Evolutionary conservation across 64 coral and sea anemone genomes (phyloP), one percentile per base, ranked within the genome.

Genomic region (Pocillopora damicornis): DNA sequence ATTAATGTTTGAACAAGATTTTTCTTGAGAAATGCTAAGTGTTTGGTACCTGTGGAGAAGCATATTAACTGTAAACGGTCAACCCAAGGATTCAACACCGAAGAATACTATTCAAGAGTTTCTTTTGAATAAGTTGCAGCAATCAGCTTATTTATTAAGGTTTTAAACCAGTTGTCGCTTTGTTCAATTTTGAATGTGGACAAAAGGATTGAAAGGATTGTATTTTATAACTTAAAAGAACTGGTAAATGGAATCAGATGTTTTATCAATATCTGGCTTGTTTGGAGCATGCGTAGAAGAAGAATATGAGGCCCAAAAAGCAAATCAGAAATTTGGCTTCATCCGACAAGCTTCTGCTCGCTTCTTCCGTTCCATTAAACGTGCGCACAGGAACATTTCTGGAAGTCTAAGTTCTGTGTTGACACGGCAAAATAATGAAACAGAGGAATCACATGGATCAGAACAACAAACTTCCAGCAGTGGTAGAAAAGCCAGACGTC

Each of bases 321-420:
- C 20, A 42, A 75, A 60, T 84, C 79, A 75, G 58, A 59, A 89
- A 18, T 82, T 62, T 88, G 89, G 87, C 87, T 92, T 97, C 51
- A 93, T 97, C 61, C 79, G 94, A 9, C 91, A 85, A 74, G 83
- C 91, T 75, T 97, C 94, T 7, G 78, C 81, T 15, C 83, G 83
- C 4, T 90, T 97, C 20, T 86, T 97, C 22, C 79, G 76, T 34
- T 97, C 94, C 45, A 74, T 97, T 9, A 90, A 91, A 86, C 74
- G 71, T 75, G 94, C 88, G 7, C 90, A 83, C 59, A 83, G 83
- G 18, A 93, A 76, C 79, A 25, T 97, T 18, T 89, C 94, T 59
- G 90, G 91, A 75, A 93, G 94, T 76, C 77, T 97, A 37, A 93
- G 88, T 5, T 90, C 87, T 59, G 67, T 96, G 6, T 56, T 87